phyloP scores from a whole-genome alignment of 2,888 invertebrate species.

The Oscheius sp. region DNA sequence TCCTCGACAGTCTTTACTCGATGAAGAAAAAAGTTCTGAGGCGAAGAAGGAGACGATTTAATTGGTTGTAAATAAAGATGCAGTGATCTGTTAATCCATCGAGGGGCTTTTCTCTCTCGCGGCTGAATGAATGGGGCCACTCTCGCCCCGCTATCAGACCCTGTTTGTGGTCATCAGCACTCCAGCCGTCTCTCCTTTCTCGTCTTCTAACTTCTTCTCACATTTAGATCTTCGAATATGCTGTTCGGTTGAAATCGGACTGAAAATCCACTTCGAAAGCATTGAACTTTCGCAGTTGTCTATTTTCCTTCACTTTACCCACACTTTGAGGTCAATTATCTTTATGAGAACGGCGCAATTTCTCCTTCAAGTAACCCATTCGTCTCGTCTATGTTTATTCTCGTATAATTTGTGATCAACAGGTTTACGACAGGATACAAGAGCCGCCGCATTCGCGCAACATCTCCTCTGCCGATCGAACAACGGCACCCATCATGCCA shows the following conservation, averaged over 20 bases:
- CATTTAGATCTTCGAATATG: not conserved
- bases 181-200: conserved; percentile 5
- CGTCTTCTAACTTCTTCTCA: not conserved
- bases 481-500: conserved; percentile 23
- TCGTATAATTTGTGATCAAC: conserved; percentile 18
- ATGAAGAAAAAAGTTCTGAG: conserved; percentile 14
- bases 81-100: not conserved
- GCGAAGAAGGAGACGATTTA: not conserved
- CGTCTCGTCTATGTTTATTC: conserved; percentile 13
- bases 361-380: too few relatives aligned
- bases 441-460: conserved; percentile 21
- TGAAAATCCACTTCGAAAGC: not conserved
- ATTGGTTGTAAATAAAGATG: conserved; percentile 21
- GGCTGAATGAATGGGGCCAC: conserved; percentile 23
- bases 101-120: conserved; percentile 3
- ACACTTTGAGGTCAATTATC: not conserved
- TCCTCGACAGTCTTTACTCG: not conserved
- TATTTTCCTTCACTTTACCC: not conserved
- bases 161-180: conserved; percentile 24
- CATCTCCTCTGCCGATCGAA: conserved; percentile 2
- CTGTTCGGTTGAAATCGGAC: not conserved
- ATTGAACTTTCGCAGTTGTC: not conserved
- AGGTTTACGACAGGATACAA: conserved; percentile 21
- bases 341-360: not conserved
- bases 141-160: conserved; percentile 29